Percentiles rank a stretch among this genome's conserved stretches.
These are phyloP conservation scores for Polymixis lichenea DNA, from an alignment of 2,888 invertebrate genomes.

Conservation along the genomic window DNA sequence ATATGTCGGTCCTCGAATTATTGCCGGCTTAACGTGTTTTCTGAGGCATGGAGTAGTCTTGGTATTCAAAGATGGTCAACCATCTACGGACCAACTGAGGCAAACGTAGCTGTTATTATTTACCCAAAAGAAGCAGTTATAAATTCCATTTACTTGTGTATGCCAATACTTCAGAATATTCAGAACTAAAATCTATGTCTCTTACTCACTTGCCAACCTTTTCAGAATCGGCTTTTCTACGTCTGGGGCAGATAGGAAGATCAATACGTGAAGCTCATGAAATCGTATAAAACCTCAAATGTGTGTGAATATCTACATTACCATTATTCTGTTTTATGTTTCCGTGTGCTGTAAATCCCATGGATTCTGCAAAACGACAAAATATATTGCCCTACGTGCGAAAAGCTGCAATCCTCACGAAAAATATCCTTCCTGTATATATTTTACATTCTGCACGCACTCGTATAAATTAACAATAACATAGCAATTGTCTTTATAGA, in stretches of 20 bases:
- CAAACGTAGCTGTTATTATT: no score
- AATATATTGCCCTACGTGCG: slow-evolving; percentile 25
- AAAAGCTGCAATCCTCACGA: slow-evolving; percentile 20
- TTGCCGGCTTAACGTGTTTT: no score
- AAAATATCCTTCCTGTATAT: not conserved
- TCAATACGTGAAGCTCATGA: not conserved
- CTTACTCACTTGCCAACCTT: not conserved
- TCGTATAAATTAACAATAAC: slow-evolving; percentile 58
- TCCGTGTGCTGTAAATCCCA: slow-evolving; percentile 3
- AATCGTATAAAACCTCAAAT: not conserved
- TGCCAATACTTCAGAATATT: not conserved
- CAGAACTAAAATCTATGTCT: not conserved
- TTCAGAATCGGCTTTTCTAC: not conserved
- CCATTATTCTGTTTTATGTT: slow-evolving; percentile 19
- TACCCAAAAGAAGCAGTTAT: not conserved
- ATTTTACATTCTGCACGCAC: slow-evolving; percentile 32
- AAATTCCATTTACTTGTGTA: not conserved
- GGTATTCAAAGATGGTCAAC: no score
- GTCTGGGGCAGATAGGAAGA: not conserved
- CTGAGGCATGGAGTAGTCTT: no score
- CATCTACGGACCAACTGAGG: no score
- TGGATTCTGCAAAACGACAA: slow-evolving; percentile 20
- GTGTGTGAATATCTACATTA: not conserved
- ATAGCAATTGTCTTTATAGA: slow-evolving; percentile 37
- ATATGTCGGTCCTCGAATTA: no score